Conservation (phyloP, 2,113 vertebrate genomes). For the Pica pica region DNA sequence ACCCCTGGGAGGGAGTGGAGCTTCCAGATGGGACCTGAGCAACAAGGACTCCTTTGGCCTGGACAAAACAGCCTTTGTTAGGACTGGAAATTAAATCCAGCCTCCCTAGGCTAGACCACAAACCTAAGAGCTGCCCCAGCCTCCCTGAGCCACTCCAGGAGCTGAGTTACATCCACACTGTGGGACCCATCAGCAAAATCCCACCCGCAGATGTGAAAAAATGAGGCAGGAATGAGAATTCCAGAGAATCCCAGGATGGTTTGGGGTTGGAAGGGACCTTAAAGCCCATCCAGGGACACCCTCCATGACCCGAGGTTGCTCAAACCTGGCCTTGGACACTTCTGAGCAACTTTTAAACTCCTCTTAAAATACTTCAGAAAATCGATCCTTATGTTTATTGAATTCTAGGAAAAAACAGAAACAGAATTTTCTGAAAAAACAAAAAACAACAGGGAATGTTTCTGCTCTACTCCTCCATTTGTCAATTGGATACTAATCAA, state of each 20-base stretch:
- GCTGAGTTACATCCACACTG: neutral
- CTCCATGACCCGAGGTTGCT: rapidly evolving
- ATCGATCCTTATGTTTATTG: neutral
- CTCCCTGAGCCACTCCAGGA: neutral
- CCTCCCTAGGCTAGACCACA: neutral
- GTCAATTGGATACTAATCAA: neutral
- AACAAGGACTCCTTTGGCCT: neutral
- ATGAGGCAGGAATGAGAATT: neutral
- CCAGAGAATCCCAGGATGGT: neutral
- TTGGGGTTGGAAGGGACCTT: rapidly evolving
- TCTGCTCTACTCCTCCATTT: neutral
- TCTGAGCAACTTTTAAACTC: neutral
- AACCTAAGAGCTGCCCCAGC: neutral
- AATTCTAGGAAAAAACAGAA: neutral
- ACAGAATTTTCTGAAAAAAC: neutral
- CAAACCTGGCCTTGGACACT: neutral
- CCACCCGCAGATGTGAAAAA: neutral
- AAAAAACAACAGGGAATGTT: neutral
- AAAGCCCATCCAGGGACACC: neutral
- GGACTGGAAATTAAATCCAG: neutral
- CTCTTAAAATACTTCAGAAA: neutral
- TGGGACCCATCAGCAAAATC: neutral
- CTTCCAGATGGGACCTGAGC: neutral
- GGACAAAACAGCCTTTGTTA: neutral
- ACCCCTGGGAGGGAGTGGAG: neutral